Evolutionary conservation across 2,113 vertebrate genomes (phyloP).

Genomic region (Muntiacus reevesi): DNA sequence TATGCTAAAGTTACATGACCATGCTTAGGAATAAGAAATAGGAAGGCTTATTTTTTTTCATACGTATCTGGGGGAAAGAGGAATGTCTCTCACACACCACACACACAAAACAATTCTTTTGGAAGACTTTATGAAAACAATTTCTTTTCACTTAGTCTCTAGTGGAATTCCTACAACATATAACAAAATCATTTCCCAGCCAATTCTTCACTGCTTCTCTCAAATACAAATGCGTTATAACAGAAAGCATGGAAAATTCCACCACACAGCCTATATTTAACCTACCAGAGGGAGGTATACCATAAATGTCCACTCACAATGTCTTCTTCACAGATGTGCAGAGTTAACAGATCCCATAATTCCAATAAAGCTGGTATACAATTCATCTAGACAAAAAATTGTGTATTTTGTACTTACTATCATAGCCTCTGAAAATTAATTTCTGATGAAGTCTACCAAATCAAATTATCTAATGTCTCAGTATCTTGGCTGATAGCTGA

Average conservation of each 20-base stretch:
- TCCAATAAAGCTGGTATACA: not conserved
- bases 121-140: conserved; percentile 29
- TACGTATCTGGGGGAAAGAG: not conserved
- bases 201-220: not conserved
- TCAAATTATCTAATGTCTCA: conserved; percentile 1
- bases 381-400: not conserved
- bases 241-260: not conserved
- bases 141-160: conserved; percentile 35
- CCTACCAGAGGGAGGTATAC: not conserved
- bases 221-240: conserved; percentile 14
- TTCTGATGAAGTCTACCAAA: not conserved
- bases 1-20: not conserved
- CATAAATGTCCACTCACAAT: not conserved
- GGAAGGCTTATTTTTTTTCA: not conserved
- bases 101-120: not conserved
- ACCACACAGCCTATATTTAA: not conserved
- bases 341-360: not conserved
- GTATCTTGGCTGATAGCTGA: not conserved
- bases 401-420: not conserved
- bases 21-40: not conserved
- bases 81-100: not conserved
- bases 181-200: conserved; percentile 37
- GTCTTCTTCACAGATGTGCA: not conserved
- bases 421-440: not conserved
- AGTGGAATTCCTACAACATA: conserved; percentile 11